Evolutionary conservation across 2,888 invertebrate genomes (phyloP), one percentile per base, ranked within the genome.

Genomic region (Standfussiana lucernea): DNA sequence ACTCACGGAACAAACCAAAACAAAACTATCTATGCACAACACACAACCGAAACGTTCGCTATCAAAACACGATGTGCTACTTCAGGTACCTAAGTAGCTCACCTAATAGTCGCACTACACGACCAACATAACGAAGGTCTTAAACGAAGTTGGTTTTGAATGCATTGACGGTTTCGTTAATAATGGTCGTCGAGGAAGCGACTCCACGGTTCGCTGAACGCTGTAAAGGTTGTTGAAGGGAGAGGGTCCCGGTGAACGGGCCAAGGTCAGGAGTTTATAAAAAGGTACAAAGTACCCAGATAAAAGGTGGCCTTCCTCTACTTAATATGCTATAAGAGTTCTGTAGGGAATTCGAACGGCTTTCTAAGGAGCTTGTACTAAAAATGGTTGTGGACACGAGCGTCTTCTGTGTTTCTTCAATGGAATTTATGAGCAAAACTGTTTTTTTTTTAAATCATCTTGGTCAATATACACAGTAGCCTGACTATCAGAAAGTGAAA

Each of bases 51-150:
- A 89, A 88, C 89, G 86, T 79, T 81, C 90, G 88, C 89, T 89
- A 91, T 89, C 92, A 89, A 88, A 90, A 90, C 89, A 90, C 91
- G 84, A 83, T 94, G 91, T 95, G 94, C 92, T 95, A 95, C 95
- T 95, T 91, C 86, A 91, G 91, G 86, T 89, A 88, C 87, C 85
- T 92, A 91, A 89, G 90, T 82, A 82, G 79, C 64, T 74, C 61
- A 53, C 85, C 86, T 90, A 92, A 92, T 92, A 90, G 89, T 86
- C 83, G 81, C 74, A 84, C 82, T 85, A 82, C 80, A 71, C 47
- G 86, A 79, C 93, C 91, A 91, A 72, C 86, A 80, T 90, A 89
- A 90, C 89, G 75, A 83, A 83, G 92, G 77, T 66, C 92, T 87
- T 84, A 77, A 82, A 80, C 84, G 64, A 75, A 76, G 84, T 83